phyloP scores from a whole-genome alignment of 1,140 invertebrate species.

The Philopotamus ludificatus region DNA sequence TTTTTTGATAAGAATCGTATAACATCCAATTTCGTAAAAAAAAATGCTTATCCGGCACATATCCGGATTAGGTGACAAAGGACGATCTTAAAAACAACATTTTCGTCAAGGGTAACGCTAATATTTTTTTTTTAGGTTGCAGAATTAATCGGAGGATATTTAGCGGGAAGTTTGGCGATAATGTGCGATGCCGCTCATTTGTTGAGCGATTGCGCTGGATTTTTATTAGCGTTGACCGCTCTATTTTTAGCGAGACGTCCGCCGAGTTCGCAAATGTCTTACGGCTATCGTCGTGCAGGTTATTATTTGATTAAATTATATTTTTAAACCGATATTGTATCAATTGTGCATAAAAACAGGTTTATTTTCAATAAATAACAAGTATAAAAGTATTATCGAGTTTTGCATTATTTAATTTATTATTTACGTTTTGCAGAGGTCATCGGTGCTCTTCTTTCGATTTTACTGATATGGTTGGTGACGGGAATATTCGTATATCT shows the following conservation, averaged over 20 bases:
- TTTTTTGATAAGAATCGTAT: too few species aligned
- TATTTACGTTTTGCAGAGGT: conserved; percentile 55
- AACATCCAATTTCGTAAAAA: too few species aligned
- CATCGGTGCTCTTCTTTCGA: conserved; percentile 63
- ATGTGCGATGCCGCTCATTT: conserved; percentile 85
- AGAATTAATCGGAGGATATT: conserved; percentile 72
- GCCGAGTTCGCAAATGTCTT: conserved; percentile 71
- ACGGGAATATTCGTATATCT: conserved; percentile 83
- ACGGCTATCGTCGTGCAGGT: conserved; percentile 79
- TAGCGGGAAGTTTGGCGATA: conserved; percentile 78
- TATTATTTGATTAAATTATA: background rate
- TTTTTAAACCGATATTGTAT: too few species aligned
- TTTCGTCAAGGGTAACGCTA: too few species aligned
- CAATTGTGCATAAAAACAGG: too few species aligned
- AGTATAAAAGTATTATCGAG: background rate
- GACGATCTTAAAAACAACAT: too few species aligned
- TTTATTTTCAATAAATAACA: background rate
- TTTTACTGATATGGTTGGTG: conserved; percentile 80
- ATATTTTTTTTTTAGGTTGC: conserved; percentile 56
- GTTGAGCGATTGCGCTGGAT: conserved; percentile 79
- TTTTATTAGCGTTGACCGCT: conserved; percentile 75
- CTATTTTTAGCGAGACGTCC: conserved; percentile 67
- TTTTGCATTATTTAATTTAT: too few species aligned
- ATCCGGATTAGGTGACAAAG: too few species aligned
- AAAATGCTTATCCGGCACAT: too few species aligned